A percentile compares a stretch with the other conserved stretches of the same genome.
Evolutionary conservation across 2,113 vertebrate species (phyloP).

Genomic region (Nothoprocta perdicaria): DNA sequence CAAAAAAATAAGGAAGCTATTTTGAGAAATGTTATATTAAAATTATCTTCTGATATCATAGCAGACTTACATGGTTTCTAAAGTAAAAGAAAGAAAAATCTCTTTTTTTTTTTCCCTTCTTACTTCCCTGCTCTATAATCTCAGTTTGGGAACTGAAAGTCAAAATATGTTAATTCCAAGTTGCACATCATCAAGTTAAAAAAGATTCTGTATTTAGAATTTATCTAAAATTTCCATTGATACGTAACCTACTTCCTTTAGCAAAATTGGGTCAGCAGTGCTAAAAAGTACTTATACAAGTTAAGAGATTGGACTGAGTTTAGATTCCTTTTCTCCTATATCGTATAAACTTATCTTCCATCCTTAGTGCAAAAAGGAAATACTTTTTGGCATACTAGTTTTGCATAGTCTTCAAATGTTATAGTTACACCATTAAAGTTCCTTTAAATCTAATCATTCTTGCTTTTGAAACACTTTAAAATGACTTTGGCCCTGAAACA

Average conservation of each 20-base stretch:
- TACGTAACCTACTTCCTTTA: neutral
- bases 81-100: neutral
- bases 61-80: neutral
- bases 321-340: neutral
- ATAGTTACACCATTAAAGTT: neutral
- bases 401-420: neutral
- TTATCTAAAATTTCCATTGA: neutral
- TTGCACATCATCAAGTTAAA: neutral
- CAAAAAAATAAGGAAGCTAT: neutral
- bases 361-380: neutral
- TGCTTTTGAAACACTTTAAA: neutral
- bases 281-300: neutral
- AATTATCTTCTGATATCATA: neutral
- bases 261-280: neutral
- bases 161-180: neutral
- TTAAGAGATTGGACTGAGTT: neutral
- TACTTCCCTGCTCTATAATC: neutral
- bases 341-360: neutral
- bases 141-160: neutral
- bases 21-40: neutral
- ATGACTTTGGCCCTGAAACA: neutral
- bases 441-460: neutral
- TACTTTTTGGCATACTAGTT: neutral
- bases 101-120: neutral
- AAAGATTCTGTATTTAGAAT: neutral